These are phyloP conservation scores for Diogma glabrata DNA, from an alignment of 2,888 invertebrate genomes.

Conservation along the genomic window DNA sequence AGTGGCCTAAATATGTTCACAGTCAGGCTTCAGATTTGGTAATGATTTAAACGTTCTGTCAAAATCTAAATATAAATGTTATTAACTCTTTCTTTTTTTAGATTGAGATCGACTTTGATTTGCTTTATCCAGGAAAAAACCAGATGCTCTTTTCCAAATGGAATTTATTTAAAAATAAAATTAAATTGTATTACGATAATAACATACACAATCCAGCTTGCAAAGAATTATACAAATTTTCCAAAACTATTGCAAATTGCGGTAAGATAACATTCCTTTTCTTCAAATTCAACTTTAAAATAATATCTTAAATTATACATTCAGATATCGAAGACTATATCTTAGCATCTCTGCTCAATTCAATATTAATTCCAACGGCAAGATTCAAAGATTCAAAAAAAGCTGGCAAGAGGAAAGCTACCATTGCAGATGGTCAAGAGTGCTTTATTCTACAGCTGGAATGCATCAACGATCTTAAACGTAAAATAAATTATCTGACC, in stretches of 20 bases:
- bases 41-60: slow-evolving; percentile 5
- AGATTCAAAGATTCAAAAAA: slow-evolving; percentile 14
- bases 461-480: slow-evolving; percentile 17
- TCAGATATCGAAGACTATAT: slow-evolving; percentile 13
- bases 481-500: too few relatives aligned
- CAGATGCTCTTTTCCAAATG: background rate
- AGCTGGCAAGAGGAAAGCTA: slow-evolving; percentile 16
- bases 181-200: background rate
- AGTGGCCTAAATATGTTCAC: background rate
- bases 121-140: background rate
- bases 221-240: background rate
- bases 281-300: background rate
- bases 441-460: slow-evolving; percentile 16
- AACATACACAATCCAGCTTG: too few relatives aligned
- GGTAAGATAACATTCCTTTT: background rate
- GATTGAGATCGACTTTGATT: too few relatives aligned
- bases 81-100: background rate
- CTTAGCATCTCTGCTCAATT: slow-evolving; percentile 13
- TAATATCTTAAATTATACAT: background rate
- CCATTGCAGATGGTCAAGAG: slow-evolving; percentile 18
- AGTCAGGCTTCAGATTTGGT: background rate
- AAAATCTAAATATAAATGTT: background rate
- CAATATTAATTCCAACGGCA: slow-evolving; percentile 13
- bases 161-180: background rate
- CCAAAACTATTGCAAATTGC: background rate